Evolutionary conservation across 2,888 invertebrate species (phyloP), one percentile per base, ranked within the genome.

Genomic region (Poecilus cupreus): DNA sequence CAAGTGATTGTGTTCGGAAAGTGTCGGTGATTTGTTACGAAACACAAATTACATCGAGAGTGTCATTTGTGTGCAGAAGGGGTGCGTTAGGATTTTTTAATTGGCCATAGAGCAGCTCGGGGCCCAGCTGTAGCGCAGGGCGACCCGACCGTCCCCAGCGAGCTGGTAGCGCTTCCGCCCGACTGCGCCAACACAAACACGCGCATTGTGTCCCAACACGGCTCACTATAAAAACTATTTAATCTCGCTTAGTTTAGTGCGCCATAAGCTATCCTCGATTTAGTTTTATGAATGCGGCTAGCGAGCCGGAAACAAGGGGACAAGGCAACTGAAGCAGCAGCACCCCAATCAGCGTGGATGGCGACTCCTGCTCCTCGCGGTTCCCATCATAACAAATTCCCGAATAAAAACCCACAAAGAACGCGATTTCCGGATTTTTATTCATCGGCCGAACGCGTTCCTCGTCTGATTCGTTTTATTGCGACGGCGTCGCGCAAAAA

Each of bases 221-320:
- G 32, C 32, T 32, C 32, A 32, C 32, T 57, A 76, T 76, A 76
- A 76, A 76, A 76, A 76, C 76, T 76, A 76, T 76, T 76, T 76
- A 76, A 76, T 76, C 76, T 54, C 76, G 76, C 74, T 76, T 76
- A 76, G 76, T 76, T 72, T 76, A 51, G 75, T 32, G 54, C 76
- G 54, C 54, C 57, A 76, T 76, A 76, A 76, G 51, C 76, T 57
- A 76, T 76, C 76, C 76, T 76, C 76, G 76, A 76, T 76, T 76
- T 32, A 76, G 37, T 76, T 76, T 54, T 76, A 57, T 76, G 76
- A 76, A 76, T 76, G 51, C 32, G 37, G n/a, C 18, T 20, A 54
- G 4, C 26, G 16, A 10, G 5, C 51, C 39, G 57, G 39, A 76
- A 76, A 54, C 20, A 37, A 37, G 76, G 76, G 57, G n/a, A 4